Conservation (phyloP, 2,797 vertebrate genomes). For the Helostoma temminkii region DNA sequence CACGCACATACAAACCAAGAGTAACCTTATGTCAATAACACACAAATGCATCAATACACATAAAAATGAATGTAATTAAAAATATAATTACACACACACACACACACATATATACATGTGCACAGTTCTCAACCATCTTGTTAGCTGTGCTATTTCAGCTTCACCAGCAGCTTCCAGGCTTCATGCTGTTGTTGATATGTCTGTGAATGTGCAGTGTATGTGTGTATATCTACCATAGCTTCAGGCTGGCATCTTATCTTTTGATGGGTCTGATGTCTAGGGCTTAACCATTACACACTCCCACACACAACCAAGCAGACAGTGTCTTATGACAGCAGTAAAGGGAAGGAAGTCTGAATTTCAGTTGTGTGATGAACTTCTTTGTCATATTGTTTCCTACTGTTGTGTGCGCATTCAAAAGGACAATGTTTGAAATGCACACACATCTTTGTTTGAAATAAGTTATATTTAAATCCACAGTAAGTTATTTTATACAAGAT, state of each 20-base stretch:
- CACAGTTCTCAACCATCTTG: constrained; percentile 34
- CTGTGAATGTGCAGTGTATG: not conserved
- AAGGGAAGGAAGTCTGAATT: constrained; percentile 24
- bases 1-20: constrained; percentile 13
- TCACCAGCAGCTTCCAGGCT: constrained; percentile 24
- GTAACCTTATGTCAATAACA: constrained; percentile 3
- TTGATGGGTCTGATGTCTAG: constrained; percentile 38
- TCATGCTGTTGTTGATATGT: constrained; percentile 2
- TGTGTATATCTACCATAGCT: constrained; percentile 20
- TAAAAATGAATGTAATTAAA: constrained; percentile 4
- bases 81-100: constrained; percentile 5
- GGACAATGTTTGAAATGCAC: not conserved
- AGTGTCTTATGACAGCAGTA: constrained; percentile 47
- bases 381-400: not conserved
- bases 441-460: not conserved
- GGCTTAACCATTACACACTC: constrained; percentile 13
- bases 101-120: constrained; percentile 17
- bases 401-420: no score
- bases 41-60: constrained; percentile 6
- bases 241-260: constrained; percentile 39
- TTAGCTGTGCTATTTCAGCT: constrained; percentile 27
- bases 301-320: constrained; percentile 2
- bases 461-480: constrained; percentile 19
- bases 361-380: constrained; percentile 10
- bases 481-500: constrained; percentile 4